A percentile compares a stretch with the other conserved stretches of the same genome.
Conservation (phyloP, 1,140 invertebrate species). For the Centruroides vittatus region DNA sequence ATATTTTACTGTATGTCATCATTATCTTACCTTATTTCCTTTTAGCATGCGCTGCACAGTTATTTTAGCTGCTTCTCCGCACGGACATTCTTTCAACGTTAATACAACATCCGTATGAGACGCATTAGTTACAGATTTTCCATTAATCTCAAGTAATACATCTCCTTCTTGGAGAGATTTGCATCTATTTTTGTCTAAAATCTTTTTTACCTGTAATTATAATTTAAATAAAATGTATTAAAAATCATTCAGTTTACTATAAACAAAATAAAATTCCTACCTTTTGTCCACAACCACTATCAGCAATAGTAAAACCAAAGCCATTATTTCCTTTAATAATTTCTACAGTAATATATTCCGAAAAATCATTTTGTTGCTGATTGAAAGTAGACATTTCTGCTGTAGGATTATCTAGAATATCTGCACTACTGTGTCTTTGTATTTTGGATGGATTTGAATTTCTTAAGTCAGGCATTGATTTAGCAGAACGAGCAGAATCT, state of each 20-base stretch:
- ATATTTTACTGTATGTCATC: no score
- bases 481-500: conserved; percentile 28
- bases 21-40: no score
- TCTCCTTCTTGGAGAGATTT: conserved; percentile 78
- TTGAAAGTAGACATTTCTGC: conserved; percentile 21
- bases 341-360: conserved; percentile 47
- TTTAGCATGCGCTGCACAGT: conserved; percentile 62
- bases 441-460: not conserved
- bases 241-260: not conserved
- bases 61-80: conserved; percentile 69
- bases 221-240: not conserved
- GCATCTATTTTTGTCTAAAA: conserved; percentile 80
- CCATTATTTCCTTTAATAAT: conserved; percentile 65
- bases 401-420: conserved; percentile 33
- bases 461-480: conserved; percentile 42
- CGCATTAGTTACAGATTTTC: conserved; percentile 66
- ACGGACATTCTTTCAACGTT: conserved; percentile 84
- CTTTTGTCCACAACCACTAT: conserved; percentile 82
- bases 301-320: conserved; percentile 98
- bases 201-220: conserved; percentile 64
- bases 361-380: conserved; percentile 17
- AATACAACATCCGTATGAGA: conserved; percentile 89
- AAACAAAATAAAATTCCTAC: conserved; percentile 22
- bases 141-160: conserved; percentile 84
- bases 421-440: conserved; percentile 39